phyloP scores from a whole-genome alignment of 1,140 invertebrate genomes.

The Brachionus manjavacas region DNA sequence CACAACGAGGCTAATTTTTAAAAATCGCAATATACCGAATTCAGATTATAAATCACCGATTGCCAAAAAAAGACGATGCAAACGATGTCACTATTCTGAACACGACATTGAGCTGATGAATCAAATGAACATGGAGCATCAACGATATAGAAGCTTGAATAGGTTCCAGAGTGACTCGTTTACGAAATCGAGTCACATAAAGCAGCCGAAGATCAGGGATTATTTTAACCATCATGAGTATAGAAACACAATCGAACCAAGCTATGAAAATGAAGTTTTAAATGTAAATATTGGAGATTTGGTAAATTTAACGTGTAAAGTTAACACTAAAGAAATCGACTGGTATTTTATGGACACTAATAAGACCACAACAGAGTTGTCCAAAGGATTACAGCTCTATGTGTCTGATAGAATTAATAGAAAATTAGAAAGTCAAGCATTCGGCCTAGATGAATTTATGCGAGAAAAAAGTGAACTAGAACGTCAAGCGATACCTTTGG shows the following conservation, averaged over 20 bases:
- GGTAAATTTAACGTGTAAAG: constrained; percentile 17
- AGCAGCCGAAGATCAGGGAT: neutral
- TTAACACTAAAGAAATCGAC: constrained; percentile 17
- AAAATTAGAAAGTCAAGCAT: neutral
- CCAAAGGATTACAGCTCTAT: neutral
- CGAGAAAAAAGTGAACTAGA: neutral
- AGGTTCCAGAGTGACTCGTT: neutral
- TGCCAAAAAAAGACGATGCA: neutral
- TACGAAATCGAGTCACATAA: neutral
- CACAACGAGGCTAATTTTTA: constrained; percentile 10
- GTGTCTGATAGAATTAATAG: neutral
- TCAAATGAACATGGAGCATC: neutral
- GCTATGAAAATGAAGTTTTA: neutral
- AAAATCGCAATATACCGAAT: neutral
- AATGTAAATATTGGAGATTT: constrained; percentile 28
- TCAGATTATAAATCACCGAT: neutral
- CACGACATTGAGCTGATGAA: constrained; percentile 22
- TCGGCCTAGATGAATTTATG: neutral
- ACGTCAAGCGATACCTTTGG: neutral
- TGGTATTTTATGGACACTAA: constrained; percentile 39
- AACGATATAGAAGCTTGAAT: neutral
- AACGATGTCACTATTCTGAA: neutral
- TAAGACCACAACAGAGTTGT: constrained; percentile 8
- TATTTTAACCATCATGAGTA: neutral
- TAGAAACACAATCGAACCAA: neutral